A percentile compares a stretch with the other conserved stretches of the same genome.
Conservation (phyloP, 2,797 vertebrate genomes). For the Atherinosoma microstoma region DNA sequence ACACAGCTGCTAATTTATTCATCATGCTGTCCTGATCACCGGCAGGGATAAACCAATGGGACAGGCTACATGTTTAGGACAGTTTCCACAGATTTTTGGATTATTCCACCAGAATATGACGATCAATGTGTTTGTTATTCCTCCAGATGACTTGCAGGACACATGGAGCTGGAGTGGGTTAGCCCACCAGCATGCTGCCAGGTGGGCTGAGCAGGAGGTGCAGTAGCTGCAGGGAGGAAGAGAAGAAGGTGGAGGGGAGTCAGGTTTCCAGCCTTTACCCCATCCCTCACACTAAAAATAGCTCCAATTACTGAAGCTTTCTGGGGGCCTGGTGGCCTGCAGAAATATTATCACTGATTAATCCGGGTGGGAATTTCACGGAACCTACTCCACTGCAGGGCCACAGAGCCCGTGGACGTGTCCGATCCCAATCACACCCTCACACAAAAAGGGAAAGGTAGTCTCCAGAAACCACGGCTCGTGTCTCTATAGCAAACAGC, state of each 20-base stretch:
- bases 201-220: constrained; percentile 57
- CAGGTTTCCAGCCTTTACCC: constrained; percentile 87
- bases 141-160: constrained; percentile 7
- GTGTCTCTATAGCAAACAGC: constrained; percentile 4
- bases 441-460: neutral
- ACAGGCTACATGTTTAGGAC: constrained; percentile 36
- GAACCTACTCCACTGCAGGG: constrained; percentile 29
- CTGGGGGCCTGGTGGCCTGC: constrained; percentile 48
- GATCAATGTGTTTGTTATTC: constrained; percentile 3
- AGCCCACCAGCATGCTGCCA: constrained; percentile 68
- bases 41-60: constrained; percentile 12
- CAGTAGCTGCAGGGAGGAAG: constrained; percentile 64
- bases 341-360: constrained; percentile 63
- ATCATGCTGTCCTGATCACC: constrained; percentile 48
- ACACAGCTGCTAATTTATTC: constrained; percentile 40
- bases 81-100: constrained; percentile 22
- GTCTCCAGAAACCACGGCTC: neutral
- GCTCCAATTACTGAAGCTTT: constrained; percentile 74
- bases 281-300: constrained; percentile 87
- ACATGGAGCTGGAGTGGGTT: constrained; percentile 25
- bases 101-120: constrained; percentile 18
- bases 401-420: constrained; percentile 16
- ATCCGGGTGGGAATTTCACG: constrained; percentile 52
- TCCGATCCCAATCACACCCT: constrained; percentile 19
- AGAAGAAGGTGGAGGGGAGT: constrained; percentile 80